A percentile compares a stretch with the other conserved stretches of the same genome.
phyloP scores from a whole-genome alignment of 1,140 invertebrate genomes.

The Aphelenchoides besseyi region DNA sequence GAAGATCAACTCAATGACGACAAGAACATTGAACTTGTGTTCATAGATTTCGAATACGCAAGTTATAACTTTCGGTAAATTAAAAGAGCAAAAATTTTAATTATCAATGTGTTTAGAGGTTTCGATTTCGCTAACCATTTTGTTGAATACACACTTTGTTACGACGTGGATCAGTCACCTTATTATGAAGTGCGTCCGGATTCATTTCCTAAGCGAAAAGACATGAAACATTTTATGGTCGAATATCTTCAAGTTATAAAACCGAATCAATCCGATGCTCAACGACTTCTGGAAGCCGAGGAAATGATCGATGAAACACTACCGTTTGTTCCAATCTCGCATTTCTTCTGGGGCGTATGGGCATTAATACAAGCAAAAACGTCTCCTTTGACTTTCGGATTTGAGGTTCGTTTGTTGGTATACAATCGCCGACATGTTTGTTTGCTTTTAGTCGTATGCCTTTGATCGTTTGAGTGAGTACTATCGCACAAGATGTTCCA shows the following conservation, averaged over 20 bases:
- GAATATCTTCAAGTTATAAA: slow-evolving; percentile 42
- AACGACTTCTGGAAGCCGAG: neutral
- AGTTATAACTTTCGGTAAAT: slow-evolving; percentile 53
- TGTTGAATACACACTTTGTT: slow-evolving; percentile 51
- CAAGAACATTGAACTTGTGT: slow-evolving; percentile 31
- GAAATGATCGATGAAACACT: slow-evolving; percentile 39
- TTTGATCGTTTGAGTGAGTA: neutral
- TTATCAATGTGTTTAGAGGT: slow-evolving; percentile 37
- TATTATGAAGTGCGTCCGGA: slow-evolving; percentile 46
- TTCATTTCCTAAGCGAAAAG: slow-evolving; percentile 36
- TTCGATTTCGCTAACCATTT: slow-evolving; percentile 58
- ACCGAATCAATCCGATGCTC: neutral
- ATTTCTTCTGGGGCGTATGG: slow-evolving; percentile 56
- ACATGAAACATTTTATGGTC: slow-evolving; percentile 42
- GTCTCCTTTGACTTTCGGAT: slow-evolving; percentile 30
- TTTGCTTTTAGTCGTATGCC: neutral
- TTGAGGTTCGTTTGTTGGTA: slow-evolving; percentile 21
- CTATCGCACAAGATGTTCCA: neutral
- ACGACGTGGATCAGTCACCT: slow-evolving; percentile 39
- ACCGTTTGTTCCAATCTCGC: slow-evolving; percentile 48
- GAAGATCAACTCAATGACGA: slow-evolving; percentile 32
- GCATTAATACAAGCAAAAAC: slow-evolving; percentile 46
- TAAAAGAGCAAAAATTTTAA: neutral
- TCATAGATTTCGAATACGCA: slow-evolving; percentile 58
- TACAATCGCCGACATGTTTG: neutral